phyloP scores from a whole-genome alignment of 2,888 invertebrate species.

The Unio pictorum region DNA sequence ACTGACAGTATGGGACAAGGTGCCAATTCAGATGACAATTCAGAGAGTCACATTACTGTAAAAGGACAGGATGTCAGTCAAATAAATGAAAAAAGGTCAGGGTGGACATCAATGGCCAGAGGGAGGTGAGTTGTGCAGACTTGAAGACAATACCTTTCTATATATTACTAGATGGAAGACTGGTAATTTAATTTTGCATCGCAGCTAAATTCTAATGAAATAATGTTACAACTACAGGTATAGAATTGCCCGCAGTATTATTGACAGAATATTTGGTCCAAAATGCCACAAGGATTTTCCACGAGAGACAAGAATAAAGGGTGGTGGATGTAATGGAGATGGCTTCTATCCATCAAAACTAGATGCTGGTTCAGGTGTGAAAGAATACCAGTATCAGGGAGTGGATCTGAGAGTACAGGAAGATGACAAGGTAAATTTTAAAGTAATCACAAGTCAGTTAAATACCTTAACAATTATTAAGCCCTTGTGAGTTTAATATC shows the following conservation, averaged over 20 bases:
- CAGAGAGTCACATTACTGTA: too few relatives aligned
- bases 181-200: neutral
- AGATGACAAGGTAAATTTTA: constrained; percentile 8
- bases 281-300: constrained; percentile 29
- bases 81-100: too few relatives aligned
- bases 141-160: too few relatives aligned
- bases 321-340: constrained; percentile 15
- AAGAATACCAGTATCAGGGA: constrained; percentile 14
- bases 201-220: too few relatives aligned
- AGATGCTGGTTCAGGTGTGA: constrained; percentile 2
- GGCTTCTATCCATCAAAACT: constrained; percentile 30
- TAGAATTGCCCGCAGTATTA: constrained; percentile 19
- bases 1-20: too few relatives aligned
- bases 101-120: too few relatives aligned
- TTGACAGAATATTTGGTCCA: constrained; percentile 30
- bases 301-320: constrained; percentile 9
- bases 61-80: too few relatives aligned
- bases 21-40: too few relatives aligned
- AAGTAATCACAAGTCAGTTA: too few relatives aligned
- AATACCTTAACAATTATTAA: too few relatives aligned
- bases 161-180: neutral
- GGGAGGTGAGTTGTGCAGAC: too few relatives aligned
- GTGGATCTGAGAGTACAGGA: constrained; percentile 11
- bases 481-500: too few relatives aligned
- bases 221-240: constrained; percentile 10